Percentiles rank a stretch among this genome's conserved stretches.
phyloP scores from a whole-genome alignment of 2,888 invertebrate species.

The Phaonia tiefii region DNA sequence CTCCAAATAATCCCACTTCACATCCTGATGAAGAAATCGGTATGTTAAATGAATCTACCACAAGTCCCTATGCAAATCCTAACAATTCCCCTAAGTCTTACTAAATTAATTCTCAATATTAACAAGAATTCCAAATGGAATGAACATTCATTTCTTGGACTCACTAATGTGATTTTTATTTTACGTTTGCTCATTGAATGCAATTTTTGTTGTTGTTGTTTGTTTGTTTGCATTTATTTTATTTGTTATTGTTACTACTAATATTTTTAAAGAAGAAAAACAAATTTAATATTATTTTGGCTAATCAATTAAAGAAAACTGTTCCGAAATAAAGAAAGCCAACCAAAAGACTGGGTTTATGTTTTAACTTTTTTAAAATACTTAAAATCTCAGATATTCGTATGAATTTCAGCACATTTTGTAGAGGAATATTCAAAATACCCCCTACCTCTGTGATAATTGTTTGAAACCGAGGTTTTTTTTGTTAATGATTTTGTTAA shows the following conservation, averaged over 20 bases:
- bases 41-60: slow-evolving; percentile 70
- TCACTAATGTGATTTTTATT: slow-evolving; percentile 65
- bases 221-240: slow-evolving; percentile 69
- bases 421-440: no score
- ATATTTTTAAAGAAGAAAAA: slow-evolving; percentile 25
- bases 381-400: no score
- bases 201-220: slow-evolving; percentile 74
- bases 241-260: slow-evolving; percentile 62
- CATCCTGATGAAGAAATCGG: slow-evolving; percentile 77
- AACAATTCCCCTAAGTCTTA: background rate
- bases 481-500: no score
- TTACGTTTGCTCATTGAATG: slow-evolving; percentile 72
- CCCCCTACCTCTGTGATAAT: no score
- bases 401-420: no score
- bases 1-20: slow-evolving; percentile 71
- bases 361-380: no score
- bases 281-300: no score
- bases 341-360: no score
- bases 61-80: slow-evolving; percentile 42
- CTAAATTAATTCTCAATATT: slow-evolving; percentile 52
- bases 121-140: slow-evolving; percentile 35
- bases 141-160: slow-evolving; percentile 68
- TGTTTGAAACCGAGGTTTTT: no score
- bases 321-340: no score
- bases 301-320: no score